Evolutionary conservation across 2,113 vertebrate genomes (phyloP).

Genomic region (Sterrhoptilus dennistouni): DNA sequence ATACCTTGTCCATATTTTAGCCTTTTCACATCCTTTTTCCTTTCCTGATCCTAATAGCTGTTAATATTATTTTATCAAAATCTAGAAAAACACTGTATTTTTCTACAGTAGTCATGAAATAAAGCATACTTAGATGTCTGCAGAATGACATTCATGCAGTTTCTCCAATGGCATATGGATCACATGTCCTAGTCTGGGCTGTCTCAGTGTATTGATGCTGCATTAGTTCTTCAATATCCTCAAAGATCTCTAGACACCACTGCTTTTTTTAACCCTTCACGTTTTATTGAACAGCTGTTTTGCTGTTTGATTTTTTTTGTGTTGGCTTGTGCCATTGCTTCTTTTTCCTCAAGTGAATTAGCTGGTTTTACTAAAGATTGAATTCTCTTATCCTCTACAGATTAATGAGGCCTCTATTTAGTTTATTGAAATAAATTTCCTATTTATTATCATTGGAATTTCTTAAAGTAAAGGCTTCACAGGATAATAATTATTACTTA

Average conservation of each 20-base stretch:
- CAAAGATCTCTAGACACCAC: not conserved
- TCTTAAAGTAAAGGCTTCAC: not conserved
- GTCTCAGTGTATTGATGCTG: not conserved
- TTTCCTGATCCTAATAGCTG: not conserved
- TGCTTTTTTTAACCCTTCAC: not conserved
- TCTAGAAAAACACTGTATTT: not conserved
- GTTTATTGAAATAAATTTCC: not conserved
- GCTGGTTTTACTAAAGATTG: not conserved
- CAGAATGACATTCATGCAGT: not conserved
- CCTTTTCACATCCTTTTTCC: not conserved
- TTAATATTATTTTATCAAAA: not conserved
- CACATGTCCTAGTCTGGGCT: not conserved
- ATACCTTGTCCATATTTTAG: not conserved
- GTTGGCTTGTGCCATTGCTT: fast-evolving
- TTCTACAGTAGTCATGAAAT: not conserved
- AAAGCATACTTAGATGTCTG: not conserved
- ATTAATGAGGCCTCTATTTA: not conserved
- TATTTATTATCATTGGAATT: not conserved
- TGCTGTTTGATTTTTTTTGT: not conserved
- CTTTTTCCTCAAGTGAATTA: not conserved
- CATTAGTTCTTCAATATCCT: not conserved
- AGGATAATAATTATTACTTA: not conserved
- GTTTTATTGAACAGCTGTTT: not conserved
- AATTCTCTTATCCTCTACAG: not conserved
- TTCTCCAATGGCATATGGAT: not conserved